Evolutionary conservation across 23 tunicate species (phyloP).

Genomic region (Trididemnum miniatum): DNA sequence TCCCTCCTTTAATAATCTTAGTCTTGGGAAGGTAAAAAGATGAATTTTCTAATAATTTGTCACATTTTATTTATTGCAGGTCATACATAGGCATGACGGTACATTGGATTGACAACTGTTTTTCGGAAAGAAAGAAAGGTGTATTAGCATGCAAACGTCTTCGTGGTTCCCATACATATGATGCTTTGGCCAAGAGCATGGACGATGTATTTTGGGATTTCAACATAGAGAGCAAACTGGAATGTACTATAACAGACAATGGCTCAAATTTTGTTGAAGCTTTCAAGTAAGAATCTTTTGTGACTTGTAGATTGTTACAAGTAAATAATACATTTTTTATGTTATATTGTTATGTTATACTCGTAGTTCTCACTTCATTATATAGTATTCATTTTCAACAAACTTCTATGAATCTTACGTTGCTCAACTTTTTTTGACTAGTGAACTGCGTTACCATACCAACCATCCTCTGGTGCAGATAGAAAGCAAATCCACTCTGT

Average conservation of each 20-base stretch:
- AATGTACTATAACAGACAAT: not conserved
- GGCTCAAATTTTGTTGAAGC: not conserved
- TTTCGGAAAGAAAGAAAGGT: not conserved
- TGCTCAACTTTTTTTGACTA: no score
- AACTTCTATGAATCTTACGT: no score
- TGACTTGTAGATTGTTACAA: no score
- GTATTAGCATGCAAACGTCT: not conserved
- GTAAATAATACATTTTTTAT: no score
- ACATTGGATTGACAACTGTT: not conserved
- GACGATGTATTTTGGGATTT: not conserved
- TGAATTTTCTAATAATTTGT: not conserved
- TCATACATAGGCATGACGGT: constrained; percentile 3
- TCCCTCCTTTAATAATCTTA: not conserved
- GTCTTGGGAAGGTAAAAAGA: not conserved
- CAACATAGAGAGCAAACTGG: not conserved
- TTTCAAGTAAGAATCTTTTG: constrained; percentile 1
- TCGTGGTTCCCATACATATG: not conserved
- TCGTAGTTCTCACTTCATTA: no score
- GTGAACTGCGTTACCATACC: no score
- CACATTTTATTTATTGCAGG: not conserved
- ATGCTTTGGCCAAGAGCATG: not conserved
- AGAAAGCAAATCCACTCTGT: no score
- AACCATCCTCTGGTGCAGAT: no score
- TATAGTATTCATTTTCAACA: no score
- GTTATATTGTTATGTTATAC: no score